phyloP scores from a whole-genome alignment of 2,888 invertebrate genomes.

The Metalampra italica region DNA sequence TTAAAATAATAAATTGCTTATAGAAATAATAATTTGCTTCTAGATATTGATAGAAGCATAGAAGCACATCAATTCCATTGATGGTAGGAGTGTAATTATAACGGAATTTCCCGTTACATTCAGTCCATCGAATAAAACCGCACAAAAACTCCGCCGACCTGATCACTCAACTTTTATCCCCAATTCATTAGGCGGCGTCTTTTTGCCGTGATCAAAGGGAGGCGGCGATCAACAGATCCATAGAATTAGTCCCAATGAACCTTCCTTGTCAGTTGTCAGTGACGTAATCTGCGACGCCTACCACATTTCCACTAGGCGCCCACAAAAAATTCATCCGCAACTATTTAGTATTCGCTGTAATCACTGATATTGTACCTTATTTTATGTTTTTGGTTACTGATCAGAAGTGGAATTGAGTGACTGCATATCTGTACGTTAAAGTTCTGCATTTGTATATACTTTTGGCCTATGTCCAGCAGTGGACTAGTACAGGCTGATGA shows the following conservation, averaged over 20 bases:
- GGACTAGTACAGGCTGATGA: too few species aligned
- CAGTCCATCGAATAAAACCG: background rate
- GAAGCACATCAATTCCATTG: background rate
- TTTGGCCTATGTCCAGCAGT: too few species aligned
- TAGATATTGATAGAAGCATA: background rate
- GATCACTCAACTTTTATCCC: conserved; percentile 7
- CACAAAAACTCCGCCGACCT: background rate
- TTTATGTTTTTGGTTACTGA: too few species aligned
- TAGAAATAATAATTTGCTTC: background rate
- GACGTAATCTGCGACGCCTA: background rate
- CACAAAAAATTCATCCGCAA: background rate
- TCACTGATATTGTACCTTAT: too few species aligned
- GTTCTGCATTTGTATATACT: too few species aligned
- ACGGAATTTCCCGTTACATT: background rate
- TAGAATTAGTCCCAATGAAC: conserved; percentile 7
- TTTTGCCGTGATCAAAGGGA: conserved; percentile 13
- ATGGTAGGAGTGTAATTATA: background rate
- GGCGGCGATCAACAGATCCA: conserved; percentile 6
- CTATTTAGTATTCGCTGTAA: too few species aligned
- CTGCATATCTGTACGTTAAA: too few species aligned
- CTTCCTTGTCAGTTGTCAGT: background rate
- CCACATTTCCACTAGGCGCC: background rate
- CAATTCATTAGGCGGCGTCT: conserved; percentile 11
- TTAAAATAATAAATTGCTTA: background rate
- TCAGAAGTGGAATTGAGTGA: too few species aligned